Base-by-base conservation (phyloP, 1,140 invertebrate species). In the Luehdorfia chinensis region DNA sequence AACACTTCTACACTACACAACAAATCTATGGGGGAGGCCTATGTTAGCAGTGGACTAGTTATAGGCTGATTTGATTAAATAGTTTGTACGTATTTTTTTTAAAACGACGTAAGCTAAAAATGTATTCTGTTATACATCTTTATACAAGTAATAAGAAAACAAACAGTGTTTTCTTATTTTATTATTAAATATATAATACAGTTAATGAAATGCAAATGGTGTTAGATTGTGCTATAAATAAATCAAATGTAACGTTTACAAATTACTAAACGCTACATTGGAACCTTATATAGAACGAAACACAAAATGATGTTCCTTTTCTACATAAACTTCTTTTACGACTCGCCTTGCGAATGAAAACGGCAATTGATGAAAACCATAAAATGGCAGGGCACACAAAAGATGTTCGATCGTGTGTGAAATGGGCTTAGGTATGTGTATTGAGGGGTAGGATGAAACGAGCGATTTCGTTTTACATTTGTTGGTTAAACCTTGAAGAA, bases 301-400 rank as follows among this genome's bases (percentile, higher is more conserved):
- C 15, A 1, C 9, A 7, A 13, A 47, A 53, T 23, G 8, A 47
- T 47, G 14, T 33, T 41, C 9, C 25, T 37, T 36, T 47, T 15
- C 6, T 18, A 37, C 33, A 28, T 30, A 30, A 46, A 46, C 43
- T 39, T 31, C 12, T 45, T 51, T 51, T 46, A 51, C 49, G 49
- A 51, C 33, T 39, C 25, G 33, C 13, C 36, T 39, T 36, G 49
- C 43, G 33, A 51, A 37, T 51, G 43, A 36, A 46, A 51, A 46
- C 18, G 33, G 49, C 49, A 51, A 46, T 51, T 36, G 43, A 46
- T 51, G 49, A 44, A 32, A 45, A 39, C 49, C 43, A 46, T 51
- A 51, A 51, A 51, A 46, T 39, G 25, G 27, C 27, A 16, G 15
- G 8, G 34, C 39, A 13, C 34, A 51, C 33, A 46, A 51, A 51